Conservation (phyloP, 2,888 invertebrate genomes). For the Cheilosia scutellata region DNA sequence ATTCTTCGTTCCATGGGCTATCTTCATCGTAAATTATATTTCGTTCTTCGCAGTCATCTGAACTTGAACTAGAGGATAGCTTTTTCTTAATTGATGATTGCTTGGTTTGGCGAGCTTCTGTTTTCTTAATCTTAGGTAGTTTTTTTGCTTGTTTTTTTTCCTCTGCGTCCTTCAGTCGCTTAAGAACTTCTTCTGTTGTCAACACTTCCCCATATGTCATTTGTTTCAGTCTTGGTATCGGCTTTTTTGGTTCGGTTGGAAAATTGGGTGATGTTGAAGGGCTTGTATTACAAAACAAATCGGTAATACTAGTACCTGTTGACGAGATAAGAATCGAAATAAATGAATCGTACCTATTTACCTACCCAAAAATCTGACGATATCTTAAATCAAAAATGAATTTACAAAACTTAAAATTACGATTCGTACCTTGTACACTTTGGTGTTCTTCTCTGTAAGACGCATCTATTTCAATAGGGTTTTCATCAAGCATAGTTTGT, state of each 20-base stretch:
- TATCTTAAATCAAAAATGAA: background rate
- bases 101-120: background rate
- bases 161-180: background rate
- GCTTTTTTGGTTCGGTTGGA: background rate
- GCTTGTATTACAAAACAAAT: no score
- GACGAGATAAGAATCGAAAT: no score
- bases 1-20: slow-evolving; percentile 15
- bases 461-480: background rate
- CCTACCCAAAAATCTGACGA: background rate
- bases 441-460: slow-evolving; percentile 3
- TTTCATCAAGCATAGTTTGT: slow-evolving; percentile 1
- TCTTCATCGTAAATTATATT: background rate
- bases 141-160: background rate
- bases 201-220: background rate
- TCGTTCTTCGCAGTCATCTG: background rate
- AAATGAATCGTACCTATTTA: background rate
- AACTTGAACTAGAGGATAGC: background rate
- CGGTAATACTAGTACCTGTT: no score
- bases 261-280: no score
- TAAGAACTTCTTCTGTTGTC: background rate
- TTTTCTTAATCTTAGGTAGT: background rate
- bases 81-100: background rate
- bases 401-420: background rate
- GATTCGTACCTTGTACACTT: background rate
- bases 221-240: background rate